Evolutionary conservation across 2,888 invertebrate genomes (phyloP).

Genomic region (Phyllotreta striolata): DNA sequence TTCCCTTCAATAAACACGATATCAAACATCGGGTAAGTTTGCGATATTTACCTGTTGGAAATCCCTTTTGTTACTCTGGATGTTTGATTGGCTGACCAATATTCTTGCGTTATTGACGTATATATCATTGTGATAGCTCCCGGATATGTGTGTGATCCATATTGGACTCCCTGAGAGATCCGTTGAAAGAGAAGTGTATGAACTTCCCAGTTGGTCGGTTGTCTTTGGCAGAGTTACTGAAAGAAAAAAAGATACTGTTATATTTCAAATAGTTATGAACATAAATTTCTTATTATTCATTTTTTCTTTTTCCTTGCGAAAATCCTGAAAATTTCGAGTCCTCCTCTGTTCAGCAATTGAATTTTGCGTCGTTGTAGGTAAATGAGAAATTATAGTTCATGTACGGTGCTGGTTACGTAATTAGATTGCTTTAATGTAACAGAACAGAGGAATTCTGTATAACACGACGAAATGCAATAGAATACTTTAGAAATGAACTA

Average conservation of each 20-base stretch:
- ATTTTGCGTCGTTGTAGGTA: conserved; percentile 13
- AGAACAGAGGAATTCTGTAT: too few relatives aligned
- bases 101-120: conserved; percentile 89
- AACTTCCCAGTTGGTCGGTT: conserved; percentile 69
- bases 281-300: not conserved
- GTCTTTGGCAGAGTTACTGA: conserved; percentile 80
- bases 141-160: conserved; percentile 78
- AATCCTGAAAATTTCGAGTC: too few relatives aligned
- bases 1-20: not conserved
- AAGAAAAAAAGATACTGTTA: conserved; percentile 24
- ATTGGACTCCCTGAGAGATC: conserved; percentile 86
- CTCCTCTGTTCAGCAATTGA: not conserved
- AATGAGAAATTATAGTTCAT: conserved; percentile 14
- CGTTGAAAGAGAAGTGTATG: conserved; percentile 71
- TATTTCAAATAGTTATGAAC: not conserved
- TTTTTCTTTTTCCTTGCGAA: not conserved
- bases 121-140: conserved; percentile 73
- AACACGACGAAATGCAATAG: too few relatives aligned
- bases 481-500: too few relatives aligned
- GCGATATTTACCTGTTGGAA: conserved; percentile 66
- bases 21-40: not conserved
- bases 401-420: conserved; percentile 13
- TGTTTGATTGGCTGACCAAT: conserved; percentile 72
- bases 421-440: not conserved
- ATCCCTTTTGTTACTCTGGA: conserved; percentile 67